phyloP scores from a whole-genome alignment of 2,888 invertebrate genomes.

The Notodonta dromedarius region DNA sequence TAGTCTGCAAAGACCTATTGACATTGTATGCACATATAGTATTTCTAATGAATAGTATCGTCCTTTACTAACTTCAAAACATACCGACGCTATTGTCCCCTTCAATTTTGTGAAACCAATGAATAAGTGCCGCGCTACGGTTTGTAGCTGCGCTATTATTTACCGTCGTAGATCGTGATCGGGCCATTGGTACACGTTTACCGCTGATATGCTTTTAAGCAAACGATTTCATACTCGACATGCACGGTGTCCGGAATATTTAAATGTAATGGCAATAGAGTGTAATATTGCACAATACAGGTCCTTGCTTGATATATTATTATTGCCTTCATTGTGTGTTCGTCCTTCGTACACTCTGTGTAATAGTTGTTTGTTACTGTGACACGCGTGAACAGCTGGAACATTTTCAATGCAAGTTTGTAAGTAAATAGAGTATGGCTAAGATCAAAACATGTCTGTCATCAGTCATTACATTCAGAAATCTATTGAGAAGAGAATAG shows the following conservation, averaged over 20 bases:
- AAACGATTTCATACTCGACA: constrained; percentile 37
- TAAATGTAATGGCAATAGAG: not conserved
- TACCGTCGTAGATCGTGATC: constrained; percentile 53
- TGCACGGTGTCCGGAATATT: constrained; percentile 38
- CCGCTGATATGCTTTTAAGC: constrained; percentile 41
- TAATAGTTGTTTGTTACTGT: no score
- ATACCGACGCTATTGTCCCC: constrained; percentile 26
- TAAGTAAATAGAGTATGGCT: no score
- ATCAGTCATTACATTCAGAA: not conserved
- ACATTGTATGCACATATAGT: not conserved
- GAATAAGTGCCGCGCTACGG: not conserved
- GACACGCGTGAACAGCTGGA: no score
- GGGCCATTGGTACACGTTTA: constrained; percentile 50
- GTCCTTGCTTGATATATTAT: not conserved
- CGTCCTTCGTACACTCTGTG: not conserved
- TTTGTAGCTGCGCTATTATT: constrained; percentile 41
- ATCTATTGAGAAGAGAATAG: no score
- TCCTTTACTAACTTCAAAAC: constrained; percentile 11
- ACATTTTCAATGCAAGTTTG: no score
- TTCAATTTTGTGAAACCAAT: constrained; percentile 19
- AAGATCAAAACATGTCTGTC: not conserved
- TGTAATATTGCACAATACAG: constrained; percentile 2
- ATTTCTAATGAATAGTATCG: not conserved
- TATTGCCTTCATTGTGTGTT: not conserved
- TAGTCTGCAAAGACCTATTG: no score